These are phyloP conservation scores for Darevskia nairensis DNA, from an alignment of 2,797 vertebrate genomes.

Conservation along the genomic window DNA sequence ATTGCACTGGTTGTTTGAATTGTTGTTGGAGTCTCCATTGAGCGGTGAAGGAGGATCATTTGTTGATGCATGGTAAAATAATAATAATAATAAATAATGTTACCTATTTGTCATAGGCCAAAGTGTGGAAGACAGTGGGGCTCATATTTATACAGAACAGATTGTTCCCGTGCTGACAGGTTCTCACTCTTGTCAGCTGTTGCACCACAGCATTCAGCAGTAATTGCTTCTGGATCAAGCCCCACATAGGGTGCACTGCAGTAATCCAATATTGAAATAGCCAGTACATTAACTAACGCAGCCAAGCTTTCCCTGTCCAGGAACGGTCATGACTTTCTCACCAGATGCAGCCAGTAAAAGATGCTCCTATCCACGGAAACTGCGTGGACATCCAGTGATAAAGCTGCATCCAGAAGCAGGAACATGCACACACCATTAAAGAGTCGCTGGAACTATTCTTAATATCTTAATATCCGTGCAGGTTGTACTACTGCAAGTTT, in stretches of 20 bases:
- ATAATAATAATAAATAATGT: background rate
- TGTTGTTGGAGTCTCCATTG: slow-evolving; percentile 94
- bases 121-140: slow-evolving; percentile 6
- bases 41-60: slow-evolving; percentile 97
- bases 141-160: background rate
- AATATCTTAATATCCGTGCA: background rate
- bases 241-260: too few species aligned
- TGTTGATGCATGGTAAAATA: slow-evolving; percentile 92
- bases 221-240: too few species aligned
- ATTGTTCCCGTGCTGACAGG: background rate
- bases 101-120: slow-evolving; percentile 1
- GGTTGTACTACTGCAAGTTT: background rate
- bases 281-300: too few species aligned
- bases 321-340: too few species aligned
- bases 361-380: background rate
- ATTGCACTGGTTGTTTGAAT: slow-evolving; percentile 95
- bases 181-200: too few species aligned
- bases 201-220: too few species aligned
- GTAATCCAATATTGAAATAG: too few species aligned
- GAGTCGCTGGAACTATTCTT: background rate
- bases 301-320: too few species aligned
- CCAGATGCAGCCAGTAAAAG: background rate
- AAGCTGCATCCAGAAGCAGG: too few species aligned
- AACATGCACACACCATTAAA: background rate
- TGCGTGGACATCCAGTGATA: too few species aligned